These are phyloP conservation scores for Strigamia maritima DNA, from an alignment of 2,888 invertebrate genomes.

Conservation along the genomic window DNA sequence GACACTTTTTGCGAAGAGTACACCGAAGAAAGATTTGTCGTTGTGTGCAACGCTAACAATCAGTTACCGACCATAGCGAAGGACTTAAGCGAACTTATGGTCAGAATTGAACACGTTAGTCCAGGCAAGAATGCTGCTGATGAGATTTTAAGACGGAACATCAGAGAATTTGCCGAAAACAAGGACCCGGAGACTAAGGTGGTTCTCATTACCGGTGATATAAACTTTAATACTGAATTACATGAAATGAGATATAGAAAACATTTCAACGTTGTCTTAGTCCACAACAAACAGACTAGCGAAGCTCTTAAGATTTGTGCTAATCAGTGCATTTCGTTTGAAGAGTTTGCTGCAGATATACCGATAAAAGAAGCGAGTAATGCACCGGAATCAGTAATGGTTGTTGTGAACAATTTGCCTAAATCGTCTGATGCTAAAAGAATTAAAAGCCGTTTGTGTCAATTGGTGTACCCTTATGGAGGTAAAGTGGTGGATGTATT, in stretches of 20 bases:
- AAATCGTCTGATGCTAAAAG: neutral
- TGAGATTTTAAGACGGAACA: slow-evolving; percentile 77
- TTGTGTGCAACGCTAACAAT: slow-evolving; percentile 82
- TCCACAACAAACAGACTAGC: slow-evolving; percentile 40
- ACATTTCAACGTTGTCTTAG: slow-evolving; percentile 41
- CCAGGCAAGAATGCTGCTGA: slow-evolving; percentile 80
- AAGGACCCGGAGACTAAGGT: slow-evolving; percentile 64
- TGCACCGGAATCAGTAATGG: too few species aligned
- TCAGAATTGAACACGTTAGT: slow-evolving; percentile 79
- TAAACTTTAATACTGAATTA: slow-evolving; percentile 40
- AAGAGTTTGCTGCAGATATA: neutral
- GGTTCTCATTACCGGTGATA: slow-evolving; percentile 64
- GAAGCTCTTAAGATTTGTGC: slow-evolving; percentile 39
- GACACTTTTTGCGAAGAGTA: slow-evolving; percentile 70
- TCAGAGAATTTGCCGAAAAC: slow-evolving; percentile 76
- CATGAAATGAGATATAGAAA: slow-evolving; percentile 40
- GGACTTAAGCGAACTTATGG: slow-evolving; percentile 79
- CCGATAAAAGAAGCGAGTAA: too few species aligned
- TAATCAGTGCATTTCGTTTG: neutral
- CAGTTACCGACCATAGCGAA: slow-evolving; percentile 70
- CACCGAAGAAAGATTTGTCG: slow-evolving; percentile 80
- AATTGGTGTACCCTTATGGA: neutral
- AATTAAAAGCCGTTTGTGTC: neutral
- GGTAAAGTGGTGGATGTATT: neutral
- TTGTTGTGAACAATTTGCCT: neutral